Evolutionary conservation across 2,888 invertebrate genomes (phyloP).

Genomic region (Himalopsyche tibetana): DNA sequence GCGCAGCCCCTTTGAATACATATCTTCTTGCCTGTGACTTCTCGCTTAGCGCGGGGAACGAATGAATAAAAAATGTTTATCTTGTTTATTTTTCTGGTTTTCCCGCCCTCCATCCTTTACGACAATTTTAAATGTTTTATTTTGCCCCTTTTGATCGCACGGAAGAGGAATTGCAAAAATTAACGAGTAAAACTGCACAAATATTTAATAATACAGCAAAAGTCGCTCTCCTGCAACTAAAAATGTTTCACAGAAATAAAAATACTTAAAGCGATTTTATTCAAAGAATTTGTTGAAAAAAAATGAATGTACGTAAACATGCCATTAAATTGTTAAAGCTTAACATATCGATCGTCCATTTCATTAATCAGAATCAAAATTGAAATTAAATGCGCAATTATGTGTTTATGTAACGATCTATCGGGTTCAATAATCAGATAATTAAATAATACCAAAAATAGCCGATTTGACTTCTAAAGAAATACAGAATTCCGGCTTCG

Average conservation of each 20-base stretch:
- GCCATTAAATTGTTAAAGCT: no score
- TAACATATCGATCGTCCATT: no score
- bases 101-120: slow-evolving; percentile 6
- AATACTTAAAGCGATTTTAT: background rate
- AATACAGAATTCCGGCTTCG: no score
- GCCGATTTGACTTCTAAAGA: no score
- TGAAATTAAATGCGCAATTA: no score
- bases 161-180: slow-evolving; percentile 33
- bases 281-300: no score
- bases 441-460: no score
- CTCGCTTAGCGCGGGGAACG: slow-evolving; percentile 17
- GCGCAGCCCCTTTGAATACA: slow-evolving; percentile 18
- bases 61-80: slow-evolving; percentile 37
- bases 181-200: slow-evolving; percentile 38
- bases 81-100: slow-evolving; percentile 40
- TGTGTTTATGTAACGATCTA: no score
- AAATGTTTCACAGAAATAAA: background rate
- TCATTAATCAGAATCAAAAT: no score
- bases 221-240: background rate
- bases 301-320: no score
- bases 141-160: slow-evolving; percentile 8
- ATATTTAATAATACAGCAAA: slow-evolving; percentile 32
- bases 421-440: no score
- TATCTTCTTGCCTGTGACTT: slow-evolving; percentile 17
- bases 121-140: slow-evolving; percentile 40